phyloP scores from a whole-genome alignment of 2,113 vertebrate genomes.

The Laticauda colubrina region DNA sequence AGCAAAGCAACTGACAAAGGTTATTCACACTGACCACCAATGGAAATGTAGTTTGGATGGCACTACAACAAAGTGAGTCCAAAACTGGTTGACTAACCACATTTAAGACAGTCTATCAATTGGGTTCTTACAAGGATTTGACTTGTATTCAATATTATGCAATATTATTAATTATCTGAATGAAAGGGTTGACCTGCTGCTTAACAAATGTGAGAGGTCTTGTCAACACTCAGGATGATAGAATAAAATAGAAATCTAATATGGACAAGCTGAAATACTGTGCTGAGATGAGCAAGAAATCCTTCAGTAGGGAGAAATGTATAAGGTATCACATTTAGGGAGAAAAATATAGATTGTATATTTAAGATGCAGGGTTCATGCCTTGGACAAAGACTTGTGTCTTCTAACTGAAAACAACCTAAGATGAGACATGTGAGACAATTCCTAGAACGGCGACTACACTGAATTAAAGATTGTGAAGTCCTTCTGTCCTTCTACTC shows the following conservation, averaged over 20 bases:
- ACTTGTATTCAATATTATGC: not conserved
- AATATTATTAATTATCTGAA: not conserved
- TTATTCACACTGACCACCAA: not conserved
- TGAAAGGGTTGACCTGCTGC: not conserved
- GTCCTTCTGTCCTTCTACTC: not conserved
- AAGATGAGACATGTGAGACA: not conserved
- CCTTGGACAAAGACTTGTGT: not conserved
- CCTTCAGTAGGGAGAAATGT: not conserved
- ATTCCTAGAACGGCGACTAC: not conserved
- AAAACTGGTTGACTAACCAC: not conserved
- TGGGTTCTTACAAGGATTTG: not conserved
- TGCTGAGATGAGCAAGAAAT: not conserved
- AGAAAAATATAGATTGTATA: not conserved
- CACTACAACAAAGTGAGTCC: not conserved
- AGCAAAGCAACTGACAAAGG: not conserved
- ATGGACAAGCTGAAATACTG: not conserved
- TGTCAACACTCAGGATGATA: not conserved
- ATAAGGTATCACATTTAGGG: not conserved
- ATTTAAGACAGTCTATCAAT: not conserved
- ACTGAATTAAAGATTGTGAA: not conserved
- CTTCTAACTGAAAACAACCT: not conserved
- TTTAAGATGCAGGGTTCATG: not conserved
- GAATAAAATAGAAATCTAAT: not conserved
- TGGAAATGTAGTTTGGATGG: not conserved
- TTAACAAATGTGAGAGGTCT: not conserved